phyloP scores from a whole-genome alignment of 2,797 vertebrate species.

The Coracias cyanogaster region DNA sequence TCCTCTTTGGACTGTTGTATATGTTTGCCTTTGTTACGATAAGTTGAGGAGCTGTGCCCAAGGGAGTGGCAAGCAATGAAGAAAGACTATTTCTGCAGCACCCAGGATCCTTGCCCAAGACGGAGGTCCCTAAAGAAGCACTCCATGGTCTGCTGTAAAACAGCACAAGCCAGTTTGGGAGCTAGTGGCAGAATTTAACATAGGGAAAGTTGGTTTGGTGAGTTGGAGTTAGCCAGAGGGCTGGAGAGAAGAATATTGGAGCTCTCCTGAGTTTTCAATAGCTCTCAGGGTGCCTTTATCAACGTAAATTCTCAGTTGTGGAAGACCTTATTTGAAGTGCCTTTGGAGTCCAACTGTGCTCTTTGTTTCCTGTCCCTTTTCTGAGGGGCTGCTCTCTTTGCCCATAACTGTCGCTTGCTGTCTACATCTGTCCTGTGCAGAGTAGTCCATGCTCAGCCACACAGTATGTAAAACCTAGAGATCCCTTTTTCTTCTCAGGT shows the following conservation, averaged over 20 bases:
- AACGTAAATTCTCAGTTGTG: background rate
- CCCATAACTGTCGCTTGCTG: background rate
- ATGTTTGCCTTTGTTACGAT: background rate
- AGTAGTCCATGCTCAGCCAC: background rate
- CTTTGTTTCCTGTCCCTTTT: background rate
- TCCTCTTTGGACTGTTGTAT: background rate
- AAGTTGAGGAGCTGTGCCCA: background rate
- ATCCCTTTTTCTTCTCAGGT: background rate
- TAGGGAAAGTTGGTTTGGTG: background rate
- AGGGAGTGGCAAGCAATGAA: background rate
- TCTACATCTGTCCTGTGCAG: background rate
- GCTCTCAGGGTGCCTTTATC: background rate
- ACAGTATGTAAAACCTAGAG: background rate
- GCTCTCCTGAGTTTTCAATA: background rate
- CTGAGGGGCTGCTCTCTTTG: background rate
- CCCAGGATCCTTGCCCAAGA: background rate
- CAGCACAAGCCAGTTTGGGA: background rate
- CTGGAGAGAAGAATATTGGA: background rate
- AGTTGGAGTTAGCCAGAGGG: background rate
- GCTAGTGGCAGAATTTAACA: background rate
- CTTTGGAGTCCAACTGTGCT: background rate
- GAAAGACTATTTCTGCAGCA: background rate
- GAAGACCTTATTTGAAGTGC: background rate
- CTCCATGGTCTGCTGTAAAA: background rate
- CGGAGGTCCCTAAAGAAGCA: background rate